These are phyloP conservation scores for Polypedilum pembai DNA, from an alignment of 1,140 invertebrate genomes.

Conservation along the genomic window DNA sequence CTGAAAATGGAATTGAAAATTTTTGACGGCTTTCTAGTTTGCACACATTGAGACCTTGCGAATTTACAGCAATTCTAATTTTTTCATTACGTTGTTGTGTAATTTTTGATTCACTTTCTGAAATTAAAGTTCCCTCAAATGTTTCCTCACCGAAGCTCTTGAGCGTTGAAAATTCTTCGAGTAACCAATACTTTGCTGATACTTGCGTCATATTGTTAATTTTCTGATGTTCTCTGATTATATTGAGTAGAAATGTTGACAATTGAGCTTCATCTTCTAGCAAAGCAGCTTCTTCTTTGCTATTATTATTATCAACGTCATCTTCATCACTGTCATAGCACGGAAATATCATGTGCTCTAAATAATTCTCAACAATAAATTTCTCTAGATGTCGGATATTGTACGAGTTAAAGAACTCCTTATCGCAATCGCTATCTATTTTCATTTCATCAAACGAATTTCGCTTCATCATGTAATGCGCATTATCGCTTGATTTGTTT, in stretches of 20 bases:
- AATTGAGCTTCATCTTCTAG: conserved; percentile 33
- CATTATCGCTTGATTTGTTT: not conserved
- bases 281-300: conserved; percentile 30
- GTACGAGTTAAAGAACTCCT: conserved; percentile 36
- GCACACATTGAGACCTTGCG: conserved; percentile 70
- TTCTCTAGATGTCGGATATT: conserved; percentile 33
- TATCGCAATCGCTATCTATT: not conserved
- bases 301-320: conserved; percentile 22
- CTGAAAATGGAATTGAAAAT: conserved; percentile 65
- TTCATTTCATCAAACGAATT: not conserved
- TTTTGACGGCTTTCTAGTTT: conserved; percentile 45
- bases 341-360: conserved; percentile 35
- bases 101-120: conserved; percentile 35
- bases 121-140: conserved; percentile 61
- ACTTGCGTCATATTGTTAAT: conserved; percentile 37
- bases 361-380: not conserved
- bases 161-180: conserved; percentile 69
- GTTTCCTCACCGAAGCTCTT: conserved; percentile 76
- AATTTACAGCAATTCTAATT: conserved; percentile 54
- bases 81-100: conserved; percentile 35
- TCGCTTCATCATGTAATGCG: too few relatives aligned
- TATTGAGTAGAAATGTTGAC: conserved; percentile 35
- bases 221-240: conserved; percentile 41
- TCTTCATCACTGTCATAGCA: conserved; percentile 24
- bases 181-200: conserved; percentile 68